Conservation (phyloP, 2,113 vertebrate genomes). For the Mormyrus iriodes region DNA sequence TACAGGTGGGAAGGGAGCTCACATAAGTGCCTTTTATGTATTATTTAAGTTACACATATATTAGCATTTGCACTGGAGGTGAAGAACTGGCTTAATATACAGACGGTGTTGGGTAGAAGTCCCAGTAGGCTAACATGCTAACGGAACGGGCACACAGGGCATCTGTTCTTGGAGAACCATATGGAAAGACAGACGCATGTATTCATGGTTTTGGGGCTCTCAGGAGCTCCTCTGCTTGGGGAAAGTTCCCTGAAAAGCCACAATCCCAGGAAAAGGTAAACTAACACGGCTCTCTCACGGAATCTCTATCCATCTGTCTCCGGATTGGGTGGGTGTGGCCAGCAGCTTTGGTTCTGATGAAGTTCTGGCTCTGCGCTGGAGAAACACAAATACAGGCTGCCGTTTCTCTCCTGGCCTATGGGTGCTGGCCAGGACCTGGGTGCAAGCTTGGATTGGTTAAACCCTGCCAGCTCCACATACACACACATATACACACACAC, state of each 20-base stretch:
- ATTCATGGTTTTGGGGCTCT: not conserved
- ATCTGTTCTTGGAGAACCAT: not conserved
- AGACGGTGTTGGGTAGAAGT: not conserved
- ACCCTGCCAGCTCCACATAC: not conserved
- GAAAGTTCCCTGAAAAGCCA: not conserved
- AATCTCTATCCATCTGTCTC: not conserved
- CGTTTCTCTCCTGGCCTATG: not conserved
- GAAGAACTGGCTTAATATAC: not conserved
- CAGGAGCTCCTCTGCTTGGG: not conserved
- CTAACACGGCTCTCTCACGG: not conserved
- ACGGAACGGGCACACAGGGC: not conserved
- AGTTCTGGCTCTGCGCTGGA: not conserved
- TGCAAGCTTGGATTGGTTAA: not conserved
- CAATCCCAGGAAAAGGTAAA: not conserved
- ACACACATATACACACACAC: not conserved
- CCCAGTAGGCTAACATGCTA: not conserved
- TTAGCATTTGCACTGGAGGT: not conserved
- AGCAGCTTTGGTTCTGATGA: not conserved
- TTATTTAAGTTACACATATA: not conserved
- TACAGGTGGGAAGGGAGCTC: not conserved
- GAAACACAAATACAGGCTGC: not conserved
- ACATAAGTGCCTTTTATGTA: not conserved
- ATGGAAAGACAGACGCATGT: not conserved
- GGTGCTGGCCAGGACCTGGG: not conserved
- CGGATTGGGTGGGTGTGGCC: not conserved